A percentile compares a stretch with the other conserved stretches of the same genome.
phyloP scores from a whole-genome alignment of 2,797 vertebrate species.

The Pitangus sulphuratus region DNA sequence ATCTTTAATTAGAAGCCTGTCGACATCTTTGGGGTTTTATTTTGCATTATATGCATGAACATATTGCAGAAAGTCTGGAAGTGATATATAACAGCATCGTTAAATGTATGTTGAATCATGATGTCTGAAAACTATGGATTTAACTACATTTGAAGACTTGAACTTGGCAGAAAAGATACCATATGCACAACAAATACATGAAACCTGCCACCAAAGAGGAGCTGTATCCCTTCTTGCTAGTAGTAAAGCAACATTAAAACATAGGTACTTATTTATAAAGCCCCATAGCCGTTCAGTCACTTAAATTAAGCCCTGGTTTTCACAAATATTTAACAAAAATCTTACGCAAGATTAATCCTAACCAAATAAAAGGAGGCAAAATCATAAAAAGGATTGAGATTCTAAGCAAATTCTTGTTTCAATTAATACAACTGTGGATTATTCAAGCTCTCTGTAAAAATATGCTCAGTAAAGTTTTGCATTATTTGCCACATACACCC shows the following conservation, averaged over 20 bases:
- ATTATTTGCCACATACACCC: neutral
- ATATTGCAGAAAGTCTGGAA: neutral
- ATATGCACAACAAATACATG: neutral
- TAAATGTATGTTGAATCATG: neutral
- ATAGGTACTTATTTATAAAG: neutral
- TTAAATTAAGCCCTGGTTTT: neutral
- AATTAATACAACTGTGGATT: neutral
- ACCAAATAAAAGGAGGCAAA: neutral
- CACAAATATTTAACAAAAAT: neutral
- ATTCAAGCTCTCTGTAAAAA: neutral
- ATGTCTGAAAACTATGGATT: neutral
- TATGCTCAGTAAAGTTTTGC: neutral
- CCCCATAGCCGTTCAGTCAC: neutral
- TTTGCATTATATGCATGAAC: neutral
- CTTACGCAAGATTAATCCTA: neutral
- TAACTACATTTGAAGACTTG: neutral
- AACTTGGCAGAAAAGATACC: neutral
- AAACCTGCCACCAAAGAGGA: neutral
- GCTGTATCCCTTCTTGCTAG: neutral
- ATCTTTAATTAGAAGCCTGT: neutral
- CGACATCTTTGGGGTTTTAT: neutral
- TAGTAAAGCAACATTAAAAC: neutral
- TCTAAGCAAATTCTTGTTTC: neutral
- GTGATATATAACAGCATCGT: accelerated
- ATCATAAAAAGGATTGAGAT: neutral